Evolutionary conservation across 2,113 vertebrate species (phyloP), one percentile per base, ranked within the genome.

Genomic region (Psilopsiagon aymara): DNA sequence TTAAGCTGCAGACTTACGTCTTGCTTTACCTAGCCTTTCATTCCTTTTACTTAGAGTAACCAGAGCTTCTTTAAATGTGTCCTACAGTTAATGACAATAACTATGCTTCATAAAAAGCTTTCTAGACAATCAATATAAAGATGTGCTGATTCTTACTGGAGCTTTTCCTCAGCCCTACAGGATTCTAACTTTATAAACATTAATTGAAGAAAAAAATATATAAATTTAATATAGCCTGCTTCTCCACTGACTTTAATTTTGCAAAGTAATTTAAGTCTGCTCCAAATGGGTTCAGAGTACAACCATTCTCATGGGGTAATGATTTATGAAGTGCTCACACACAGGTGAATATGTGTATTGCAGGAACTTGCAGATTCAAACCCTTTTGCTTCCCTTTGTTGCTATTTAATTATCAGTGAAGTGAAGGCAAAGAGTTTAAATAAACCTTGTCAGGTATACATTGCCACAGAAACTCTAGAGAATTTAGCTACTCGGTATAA

Each of bases 341-440:
- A 86, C 82, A 89, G 88, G 86, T 94, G 92, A 86, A 78, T 64
- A 75, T 28, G 7, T 31, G 69, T 15, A 71, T 37, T 29, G 47
- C 39, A 88, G 92, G 66, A 95, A 88, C 18, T 83, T 95, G 90
- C 88, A 90, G 82, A 95, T 88, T 90, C 79, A 86, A 93, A 76
- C 47, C 18, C n/a, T 84, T 81, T 81, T 88, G 78, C 90, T 93
- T 96, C 55, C 33, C 57, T 88, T 60, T 47, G 62, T 57, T 94
- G 69, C 70, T 92, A 33, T 91, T 95, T 93, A 96, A 96, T 96
- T 92, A 93, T 88, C 82, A 93, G 60, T 92, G 90, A 92, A 89
- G 62, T 63, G 60, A 39, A 96, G 60, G 46, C 60, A 67, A 53
- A 85, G 71, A 86, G 55, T 89, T 96, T 88, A 94, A 81, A 88